Conservation (phyloP, 2,888 invertebrate genomes). For the Girardia tigrina region DNA sequence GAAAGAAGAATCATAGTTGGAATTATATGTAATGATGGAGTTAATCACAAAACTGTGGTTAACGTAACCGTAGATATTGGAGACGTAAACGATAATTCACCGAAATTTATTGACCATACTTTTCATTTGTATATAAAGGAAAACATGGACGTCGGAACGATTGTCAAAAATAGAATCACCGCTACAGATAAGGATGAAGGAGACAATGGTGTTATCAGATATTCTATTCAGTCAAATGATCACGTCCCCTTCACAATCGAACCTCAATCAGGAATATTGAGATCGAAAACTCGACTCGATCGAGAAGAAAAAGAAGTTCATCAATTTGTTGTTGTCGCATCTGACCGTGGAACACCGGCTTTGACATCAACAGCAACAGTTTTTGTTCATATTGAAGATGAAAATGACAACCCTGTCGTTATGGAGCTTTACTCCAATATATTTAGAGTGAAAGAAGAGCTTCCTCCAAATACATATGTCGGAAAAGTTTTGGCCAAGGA, state of each 20-base stretch:
- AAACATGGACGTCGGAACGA: not conserved
- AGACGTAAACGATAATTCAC: slow-evolving; percentile 26
- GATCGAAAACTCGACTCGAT: not conserved
- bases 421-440: not conserved
- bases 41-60: not conserved
- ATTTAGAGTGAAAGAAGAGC: not conserved
- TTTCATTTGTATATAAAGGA: not conserved
- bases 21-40: not conserved
- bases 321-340: not conserved
- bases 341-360: not conserved
- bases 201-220: not conserved
- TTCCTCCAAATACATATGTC: not conserved
- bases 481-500: not conserved
- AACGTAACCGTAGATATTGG: slow-evolving; percentile 25
- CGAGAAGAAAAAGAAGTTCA: not conserved
- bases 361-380: slow-evolving; percentile 3
- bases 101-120: not conserved
- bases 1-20: not conserved
- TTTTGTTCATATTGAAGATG: not conserved
- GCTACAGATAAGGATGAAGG: slow-evolving; percentile 24
- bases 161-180: not conserved
- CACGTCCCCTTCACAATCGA: not conserved
- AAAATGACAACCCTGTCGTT: slow-evolving; percentile 15
- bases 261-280: not conserved
- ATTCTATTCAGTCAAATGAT: not conserved